Conservation (phyloP, 92 coral and sea anemone species). For the Phenganax marumi region DNA sequence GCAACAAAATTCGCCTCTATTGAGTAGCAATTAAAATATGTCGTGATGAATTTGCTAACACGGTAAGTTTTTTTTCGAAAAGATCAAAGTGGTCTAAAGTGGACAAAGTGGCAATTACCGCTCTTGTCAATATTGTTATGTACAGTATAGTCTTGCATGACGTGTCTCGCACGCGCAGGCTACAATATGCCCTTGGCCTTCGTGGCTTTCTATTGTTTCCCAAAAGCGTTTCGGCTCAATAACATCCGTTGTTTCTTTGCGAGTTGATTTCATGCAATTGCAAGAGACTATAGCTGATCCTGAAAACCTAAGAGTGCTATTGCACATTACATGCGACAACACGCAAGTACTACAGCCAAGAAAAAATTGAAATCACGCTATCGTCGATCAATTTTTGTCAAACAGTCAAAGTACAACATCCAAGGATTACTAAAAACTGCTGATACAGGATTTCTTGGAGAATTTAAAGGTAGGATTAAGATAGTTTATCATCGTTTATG, state of each 20-base stretch:
- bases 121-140: slow-evolving; percentile 22
- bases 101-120: slow-evolving; percentile 21
- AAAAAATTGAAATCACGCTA: no score
- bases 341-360: slow-evolving; percentile 3
- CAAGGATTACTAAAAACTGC: no score
- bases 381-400: no score
- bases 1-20: no score
- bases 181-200: slow-evolving; percentile 41
- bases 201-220: slow-evolving; percentile 25
- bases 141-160: background rate
- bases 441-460: no score
- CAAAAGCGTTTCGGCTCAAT: slow-evolving; percentile 2
- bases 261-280: slow-evolving; percentile 25
- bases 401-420: no score
- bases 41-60: no score
- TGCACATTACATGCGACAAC: background rate
- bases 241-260: slow-evolving; percentile 34
- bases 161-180: slow-evolving; percentile 14
- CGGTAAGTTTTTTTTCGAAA: background rate
- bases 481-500: no score
- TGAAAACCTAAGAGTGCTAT: background rate
- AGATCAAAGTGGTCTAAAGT: background rate
- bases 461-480: no score
- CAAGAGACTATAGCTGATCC: background rate
- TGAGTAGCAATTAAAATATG: no score